Conservation (phyloP, 2,113 vertebrate genomes). For the Prionailurus viverrinus region DNA sequence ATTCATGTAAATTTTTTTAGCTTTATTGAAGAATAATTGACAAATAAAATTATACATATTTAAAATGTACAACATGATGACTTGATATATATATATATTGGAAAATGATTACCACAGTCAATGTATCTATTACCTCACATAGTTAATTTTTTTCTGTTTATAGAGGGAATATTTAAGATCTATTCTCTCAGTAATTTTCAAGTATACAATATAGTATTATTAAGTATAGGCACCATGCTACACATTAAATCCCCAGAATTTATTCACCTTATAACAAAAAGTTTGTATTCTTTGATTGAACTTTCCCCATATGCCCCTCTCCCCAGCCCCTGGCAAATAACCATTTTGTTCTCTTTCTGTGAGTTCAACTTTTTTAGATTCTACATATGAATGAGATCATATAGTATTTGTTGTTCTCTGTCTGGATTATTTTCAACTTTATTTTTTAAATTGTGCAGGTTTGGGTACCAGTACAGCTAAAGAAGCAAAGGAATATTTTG, state of each 20-base stretch:
- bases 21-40: not conserved
- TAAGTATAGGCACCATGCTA: not conserved
- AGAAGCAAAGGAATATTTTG: constrained; percentile 99
- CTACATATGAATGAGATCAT: not conserved
- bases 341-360: not conserved
- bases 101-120: not conserved
- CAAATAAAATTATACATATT: not conserved
- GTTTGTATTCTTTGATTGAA: not conserved
- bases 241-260: not conserved
- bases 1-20: not conserved
- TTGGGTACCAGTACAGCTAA: constrained; percentile 99
- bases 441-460: constrained; percentile 87
- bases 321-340: not conserved
- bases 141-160: not conserved
- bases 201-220: not conserved
- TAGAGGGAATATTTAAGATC: not conserved
- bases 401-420: not conserved
- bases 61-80: not conserved
- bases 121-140: not conserved
- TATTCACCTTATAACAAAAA: not conserved
- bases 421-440: constrained; percentile 16
- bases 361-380: not conserved
- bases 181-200: not conserved
- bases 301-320: not conserved
- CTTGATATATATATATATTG: not conserved